phyloP scores from a whole-genome alignment of 2,888 invertebrate species.

The Embidobia sp. region DNA sequence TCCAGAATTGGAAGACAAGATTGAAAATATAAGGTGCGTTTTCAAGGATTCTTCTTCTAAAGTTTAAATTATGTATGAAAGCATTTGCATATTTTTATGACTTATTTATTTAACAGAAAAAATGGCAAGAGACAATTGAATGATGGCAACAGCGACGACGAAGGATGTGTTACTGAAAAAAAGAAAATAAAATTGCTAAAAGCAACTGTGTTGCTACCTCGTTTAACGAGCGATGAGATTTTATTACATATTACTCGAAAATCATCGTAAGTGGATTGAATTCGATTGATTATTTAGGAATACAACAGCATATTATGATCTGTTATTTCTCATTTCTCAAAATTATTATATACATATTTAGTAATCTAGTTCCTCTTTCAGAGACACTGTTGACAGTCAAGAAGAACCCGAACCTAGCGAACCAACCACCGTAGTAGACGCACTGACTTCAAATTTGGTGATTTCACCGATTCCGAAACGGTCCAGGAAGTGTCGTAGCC shows the following conservation, averaged over 20 bases:
- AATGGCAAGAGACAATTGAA: constrained; percentile 55
- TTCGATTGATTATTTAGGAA: no score
- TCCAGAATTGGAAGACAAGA: constrained; percentile 75
- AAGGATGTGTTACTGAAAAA: not conserved
- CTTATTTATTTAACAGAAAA: constrained; percentile 55
- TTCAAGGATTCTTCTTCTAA: no score
- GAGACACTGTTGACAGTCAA: no score
- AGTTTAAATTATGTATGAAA: no score
- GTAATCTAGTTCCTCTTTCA: no score
- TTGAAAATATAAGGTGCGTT: constrained; percentile 45
- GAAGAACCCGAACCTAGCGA: no score
- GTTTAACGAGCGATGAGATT: constrained; percentile 21
- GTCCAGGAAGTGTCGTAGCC: constrained; percentile 24
- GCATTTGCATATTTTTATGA: no score
- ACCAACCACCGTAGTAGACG: no score
- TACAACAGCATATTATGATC: no score
- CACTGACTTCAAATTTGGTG: constrained; percentile 15
- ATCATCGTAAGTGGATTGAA: constrained; percentile 20
- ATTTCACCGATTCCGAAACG: constrained; percentile 45
- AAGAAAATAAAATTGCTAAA: not conserved
- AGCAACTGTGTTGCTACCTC: constrained; percentile 1
- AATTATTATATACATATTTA: no score
- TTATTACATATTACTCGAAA: not conserved
- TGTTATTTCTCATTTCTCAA: no score
- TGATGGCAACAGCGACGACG: not conserved